Evolutionary conservation across 1,140 invertebrate species (phyloP), one percentile per base, ranked within the genome.

Genomic region (Drosophila littoralis): DNA sequence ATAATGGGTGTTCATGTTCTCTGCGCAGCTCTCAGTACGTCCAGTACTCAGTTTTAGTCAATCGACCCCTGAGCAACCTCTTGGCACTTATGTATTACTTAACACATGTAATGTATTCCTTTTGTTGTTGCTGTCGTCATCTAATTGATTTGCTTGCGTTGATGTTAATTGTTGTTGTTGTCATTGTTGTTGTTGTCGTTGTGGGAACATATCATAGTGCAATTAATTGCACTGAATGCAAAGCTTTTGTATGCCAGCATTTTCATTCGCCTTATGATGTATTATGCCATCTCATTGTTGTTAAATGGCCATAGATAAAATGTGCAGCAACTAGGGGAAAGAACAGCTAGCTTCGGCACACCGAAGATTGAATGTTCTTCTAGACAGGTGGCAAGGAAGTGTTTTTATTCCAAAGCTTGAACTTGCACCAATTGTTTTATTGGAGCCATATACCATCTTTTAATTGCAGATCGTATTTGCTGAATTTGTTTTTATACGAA

Each of bases 211-310:
- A 32, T 45, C 28, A 36, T 52, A 36, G 17, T 55, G 48, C 40
- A 70, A 38, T 70, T 70, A 54, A 70, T 54, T 64, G 58, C 40
- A 61, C 55, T 50, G 15, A 59, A 69, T 55, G 68, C 60, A 43
- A 36, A 28, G 8, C 17, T 60, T 51, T 33, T 60, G n/a, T 50
- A 13, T 42, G 22, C 10, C 17, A 28, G 5, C 17, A 33, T 43
- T 33, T 36, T 50, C 32, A 28, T 13, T 33, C 50, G 13, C 7
- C 22, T 7, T 15, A 43, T 17, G 32, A 6, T 40, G 22, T 50
- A 3, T 12, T 15, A 45, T 48, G 17, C n/a, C 61, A 54, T 33
- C 38, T 50, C 17, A 48, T 15, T 51, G 57, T 54, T 28, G 58
- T 52, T 59, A 8, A 36, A 36, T 28, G 38, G 7, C 42, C 43